A percentile compares a stretch with the other conserved stretches of the same genome.
Evolutionary conservation across 1,140 invertebrate genomes (phyloP).

Genomic region (Sminthurides bifidus): DNA sequence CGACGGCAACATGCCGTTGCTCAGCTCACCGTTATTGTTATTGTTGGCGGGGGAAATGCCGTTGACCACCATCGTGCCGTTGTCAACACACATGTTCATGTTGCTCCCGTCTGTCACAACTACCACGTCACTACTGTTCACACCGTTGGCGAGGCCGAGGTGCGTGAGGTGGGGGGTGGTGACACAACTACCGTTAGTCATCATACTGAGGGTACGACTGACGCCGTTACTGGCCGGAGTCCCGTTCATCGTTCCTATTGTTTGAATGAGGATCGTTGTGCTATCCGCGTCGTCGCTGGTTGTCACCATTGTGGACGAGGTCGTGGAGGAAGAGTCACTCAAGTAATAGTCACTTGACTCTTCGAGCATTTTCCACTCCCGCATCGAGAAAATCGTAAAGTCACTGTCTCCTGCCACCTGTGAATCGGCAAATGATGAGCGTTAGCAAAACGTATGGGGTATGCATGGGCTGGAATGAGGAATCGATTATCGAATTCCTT

Average conservation of each 20-base stretch:
- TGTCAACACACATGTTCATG: not conserved
- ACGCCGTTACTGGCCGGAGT: not conserved
- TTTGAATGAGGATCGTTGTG: not conserved
- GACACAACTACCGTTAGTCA: not conserved
- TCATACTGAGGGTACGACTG: not conserved
- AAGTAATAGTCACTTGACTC: constrained; percentile 31
- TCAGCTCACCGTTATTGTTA: not conserved
- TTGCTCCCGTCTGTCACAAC: no score
- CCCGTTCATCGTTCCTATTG: not conserved
- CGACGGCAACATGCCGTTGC: no score
- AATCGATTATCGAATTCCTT: no score
- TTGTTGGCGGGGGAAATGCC: constrained; percentile 5
- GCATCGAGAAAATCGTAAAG: no score
- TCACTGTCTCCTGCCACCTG: no score
- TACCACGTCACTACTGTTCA: not conserved
- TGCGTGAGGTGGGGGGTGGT: no score
- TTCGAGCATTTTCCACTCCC: constrained; percentile 31
- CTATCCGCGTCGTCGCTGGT: constrained; percentile 19
- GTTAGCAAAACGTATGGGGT: no score
- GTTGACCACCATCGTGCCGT: not conserved
- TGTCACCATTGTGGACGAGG: constrained; percentile 21
- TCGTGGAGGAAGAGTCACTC: constrained; percentile 30
- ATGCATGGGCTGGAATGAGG: no score
- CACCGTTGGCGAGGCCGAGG: no score
- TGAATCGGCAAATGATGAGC: no score